phyloP scores from a whole-genome alignment of 1,140 invertebrate species.

The Monomorium pharaonis region DNA sequence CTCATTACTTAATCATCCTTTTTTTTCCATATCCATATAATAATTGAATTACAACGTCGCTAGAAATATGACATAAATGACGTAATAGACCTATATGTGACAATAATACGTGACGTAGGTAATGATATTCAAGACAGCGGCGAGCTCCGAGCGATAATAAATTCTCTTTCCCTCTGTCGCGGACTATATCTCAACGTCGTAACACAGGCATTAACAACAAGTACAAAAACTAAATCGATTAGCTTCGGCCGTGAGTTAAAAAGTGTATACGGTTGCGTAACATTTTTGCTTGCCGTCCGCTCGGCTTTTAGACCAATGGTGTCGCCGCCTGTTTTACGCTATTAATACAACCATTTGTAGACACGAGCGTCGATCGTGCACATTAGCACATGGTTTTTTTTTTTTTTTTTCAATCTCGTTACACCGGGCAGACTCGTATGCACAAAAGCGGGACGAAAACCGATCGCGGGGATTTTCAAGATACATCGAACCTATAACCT shows the following conservation, averaged over 20 bases:
- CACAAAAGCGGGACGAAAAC: slow-evolving; percentile 60
- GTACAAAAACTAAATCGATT: slow-evolving; percentile 64
- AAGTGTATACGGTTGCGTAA: slow-evolving; percentile 61
- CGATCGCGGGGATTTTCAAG: slow-evolving; percentile 62
- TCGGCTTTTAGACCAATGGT: slow-evolving; percentile 35
- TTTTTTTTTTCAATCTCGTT: slow-evolving; percentile 29
- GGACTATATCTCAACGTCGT: slow-evolving; percentile 45
- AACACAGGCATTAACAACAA: slow-evolving; percentile 52
- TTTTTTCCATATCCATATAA: not conserved
- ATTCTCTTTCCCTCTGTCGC: slow-evolving; percentile 11
- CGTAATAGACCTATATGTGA: slow-evolving; percentile 21
- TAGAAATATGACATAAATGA: slow-evolving; percentile 22
- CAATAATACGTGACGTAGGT: slow-evolving; percentile 22
- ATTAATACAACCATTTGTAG: slow-evolving; percentile 68
- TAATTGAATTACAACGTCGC: slow-evolving; percentile 7
- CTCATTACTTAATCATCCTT: not conserved
- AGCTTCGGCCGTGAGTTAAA: slow-evolving; percentile 57
- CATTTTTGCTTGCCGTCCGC: slow-evolving; percentile 15
- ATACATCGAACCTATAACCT: slow-evolving; percentile 66
- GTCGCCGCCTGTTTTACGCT: slow-evolving; percentile 42
- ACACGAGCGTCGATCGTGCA: slow-evolving; percentile 41
- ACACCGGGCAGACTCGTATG: slow-evolving; percentile 45
- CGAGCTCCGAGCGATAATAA: slow-evolving; percentile 34
- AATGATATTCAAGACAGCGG: slow-evolving; percentile 40
- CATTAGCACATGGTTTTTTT: slow-evolving; percentile 56